Evolutionary conservation across 2,797 vertebrate species (phyloP).

Genomic region (Tapirus indicus): DNA sequence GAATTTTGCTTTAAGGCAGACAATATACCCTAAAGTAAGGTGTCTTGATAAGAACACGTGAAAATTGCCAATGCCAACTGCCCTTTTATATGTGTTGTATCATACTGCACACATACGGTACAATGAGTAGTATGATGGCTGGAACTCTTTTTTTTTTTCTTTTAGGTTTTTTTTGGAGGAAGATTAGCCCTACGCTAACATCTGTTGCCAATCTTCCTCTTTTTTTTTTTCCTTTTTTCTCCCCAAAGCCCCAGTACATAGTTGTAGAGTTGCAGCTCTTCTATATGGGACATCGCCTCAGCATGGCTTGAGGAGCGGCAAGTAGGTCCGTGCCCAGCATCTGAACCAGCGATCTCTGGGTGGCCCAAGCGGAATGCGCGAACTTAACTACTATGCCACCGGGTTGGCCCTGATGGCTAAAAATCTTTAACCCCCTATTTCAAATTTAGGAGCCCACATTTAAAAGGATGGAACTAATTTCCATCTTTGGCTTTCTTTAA

Average conservation of each 20-base stretch:
- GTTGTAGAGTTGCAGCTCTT: too few relatives aligned
- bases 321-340: too few relatives aligned
- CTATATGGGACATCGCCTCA: too few relatives aligned
- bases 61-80: neutral
- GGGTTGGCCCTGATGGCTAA: neutral
- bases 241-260: too few relatives aligned
- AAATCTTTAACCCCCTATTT: neutral
- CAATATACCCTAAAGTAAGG: neutral
- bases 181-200: too few relatives aligned
- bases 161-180: too few relatives aligned
- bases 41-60: neutral
- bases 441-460: neutral
- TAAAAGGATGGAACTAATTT: neutral
- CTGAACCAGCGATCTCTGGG: too few relatives aligned
- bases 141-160: neutral
- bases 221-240: too few relatives aligned
- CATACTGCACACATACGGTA: neutral
- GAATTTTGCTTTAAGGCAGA: neutral
- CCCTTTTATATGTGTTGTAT: neutral
- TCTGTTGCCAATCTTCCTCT: too few relatives aligned
- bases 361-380: too few relatives aligned
- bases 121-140: neutral
- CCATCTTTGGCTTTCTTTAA: neutral
- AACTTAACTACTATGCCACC: too few relatives aligned
- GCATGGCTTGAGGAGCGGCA: too few relatives aligned